Evolutionary conservation across 1,140 invertebrate genomes (phyloP).

Genomic region (Hyphantria cunea): DNA sequence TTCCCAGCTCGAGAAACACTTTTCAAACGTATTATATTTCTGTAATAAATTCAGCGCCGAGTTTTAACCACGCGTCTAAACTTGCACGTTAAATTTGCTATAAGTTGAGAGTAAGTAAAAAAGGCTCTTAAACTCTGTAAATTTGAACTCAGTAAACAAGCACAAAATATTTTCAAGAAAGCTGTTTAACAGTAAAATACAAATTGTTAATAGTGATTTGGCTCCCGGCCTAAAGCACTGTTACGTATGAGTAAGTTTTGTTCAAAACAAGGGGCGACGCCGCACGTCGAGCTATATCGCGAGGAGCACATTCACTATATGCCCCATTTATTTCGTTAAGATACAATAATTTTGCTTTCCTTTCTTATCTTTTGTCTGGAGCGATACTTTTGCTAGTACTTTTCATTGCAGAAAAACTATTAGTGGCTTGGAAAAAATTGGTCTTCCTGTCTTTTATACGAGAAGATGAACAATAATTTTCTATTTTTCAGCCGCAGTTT

Average conservation of each 20-base stretch:
- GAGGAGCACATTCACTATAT: constrained; percentile 29
- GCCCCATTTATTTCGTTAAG: constrained; percentile 49
- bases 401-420: constrained; percentile 7
- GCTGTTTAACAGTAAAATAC: too few species aligned
- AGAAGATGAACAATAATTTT: too few species aligned
- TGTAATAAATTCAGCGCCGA: constrained; percentile 1
- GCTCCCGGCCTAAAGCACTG: constrained; percentile 34
- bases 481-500: too few species aligned
- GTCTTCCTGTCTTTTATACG: not conserved
- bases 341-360: constrained; percentile 42
- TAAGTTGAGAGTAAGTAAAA: constrained; percentile 19
- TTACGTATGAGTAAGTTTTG: constrained; percentile 34
- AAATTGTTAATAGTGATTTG: not conserved
- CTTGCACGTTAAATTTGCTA: constrained; percentile 16
- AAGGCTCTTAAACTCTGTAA: not conserved
- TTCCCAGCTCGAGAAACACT: not conserved
- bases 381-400: constrained; percentile 19
- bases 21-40: constrained; percentile 22
- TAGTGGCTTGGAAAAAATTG: not conserved
- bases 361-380: constrained; percentile 26
- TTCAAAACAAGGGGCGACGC: constrained; percentile 30
- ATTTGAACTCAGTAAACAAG: too few species aligned
- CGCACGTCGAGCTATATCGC: constrained; percentile 28
- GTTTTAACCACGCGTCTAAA: constrained; percentile 17
- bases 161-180: too few species aligned